A percentile compares a stretch with the other conserved stretches of the same genome.
phyloP scores from a whole-genome alignment of 2,888 invertebrate genomes.

The Drosophila robusta region DNA sequence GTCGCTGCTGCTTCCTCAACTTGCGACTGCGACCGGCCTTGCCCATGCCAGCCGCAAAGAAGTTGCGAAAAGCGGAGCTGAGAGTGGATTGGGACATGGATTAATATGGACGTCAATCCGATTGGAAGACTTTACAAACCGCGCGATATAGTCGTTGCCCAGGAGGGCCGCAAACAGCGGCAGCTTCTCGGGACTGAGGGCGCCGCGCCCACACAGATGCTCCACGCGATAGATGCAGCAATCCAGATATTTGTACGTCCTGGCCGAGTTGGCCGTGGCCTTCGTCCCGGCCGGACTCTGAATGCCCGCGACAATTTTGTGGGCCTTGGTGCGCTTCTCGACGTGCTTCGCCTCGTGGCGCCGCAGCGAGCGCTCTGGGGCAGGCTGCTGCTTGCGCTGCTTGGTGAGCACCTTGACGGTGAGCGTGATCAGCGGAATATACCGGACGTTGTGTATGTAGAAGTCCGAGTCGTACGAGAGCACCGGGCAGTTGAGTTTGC shows the following conservation, averaged over 20 bases:
- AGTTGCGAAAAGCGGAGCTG: slow-evolving; percentile 88
- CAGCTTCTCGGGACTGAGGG: slow-evolving; percentile 88
- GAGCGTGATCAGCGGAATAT: slow-evolving; percentile 91
- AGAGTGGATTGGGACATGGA: not conserved
- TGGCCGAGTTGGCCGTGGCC: not conserved
- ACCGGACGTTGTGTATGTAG: slow-evolving; percentile 93
- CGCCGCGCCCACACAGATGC: slow-evolving; percentile 88
- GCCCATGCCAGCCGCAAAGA: slow-evolving; percentile 87
- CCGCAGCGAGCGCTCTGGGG: slow-evolving; percentile 40
- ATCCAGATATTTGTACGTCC: slow-evolving; percentile 84
- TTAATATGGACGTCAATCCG: not conserved
- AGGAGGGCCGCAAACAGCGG: slow-evolving; percentile 93
- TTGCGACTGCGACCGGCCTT: slow-evolving; percentile 78
- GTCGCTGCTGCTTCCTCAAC: slow-evolving; percentile 88
- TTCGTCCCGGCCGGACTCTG: slow-evolving; percentile 21
- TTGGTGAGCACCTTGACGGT: slow-evolving; percentile 86
- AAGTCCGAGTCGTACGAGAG: slow-evolving; percentile 98
- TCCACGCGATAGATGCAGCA: slow-evolving; percentile 91
- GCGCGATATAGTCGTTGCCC: slow-evolving; percentile 95
- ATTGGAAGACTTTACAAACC: slow-evolving; percentile 48
- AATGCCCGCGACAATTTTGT: slow-evolving; percentile 70
- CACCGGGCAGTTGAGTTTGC: slow-evolving; percentile 92
- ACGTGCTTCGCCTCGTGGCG: slow-evolving; percentile 79
- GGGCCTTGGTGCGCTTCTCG: slow-evolving; percentile 78
- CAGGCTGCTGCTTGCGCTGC: slow-evolving; percentile 27